phyloP scores from a whole-genome alignment of 2,797 vertebrate genomes.

The Sphenodon punctatus region DNA sequence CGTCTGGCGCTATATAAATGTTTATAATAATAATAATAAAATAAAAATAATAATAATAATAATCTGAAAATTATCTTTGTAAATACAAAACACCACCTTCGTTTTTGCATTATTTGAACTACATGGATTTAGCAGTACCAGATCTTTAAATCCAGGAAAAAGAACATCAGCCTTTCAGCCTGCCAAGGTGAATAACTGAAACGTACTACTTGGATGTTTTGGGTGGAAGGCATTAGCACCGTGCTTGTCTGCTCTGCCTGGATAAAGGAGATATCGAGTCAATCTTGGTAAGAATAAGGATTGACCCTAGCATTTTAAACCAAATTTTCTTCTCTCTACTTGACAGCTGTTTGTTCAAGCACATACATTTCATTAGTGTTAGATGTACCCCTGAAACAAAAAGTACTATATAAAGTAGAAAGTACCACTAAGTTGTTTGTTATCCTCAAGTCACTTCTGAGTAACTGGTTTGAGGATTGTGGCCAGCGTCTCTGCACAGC shows the following conservation, averaged over 20 bases:
- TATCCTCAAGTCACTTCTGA: too few species aligned
- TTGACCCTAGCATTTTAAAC: conserved; percentile 7
- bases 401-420: background rate
- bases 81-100: too few species aligned
- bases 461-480: too few species aligned
- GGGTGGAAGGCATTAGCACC: background rate
- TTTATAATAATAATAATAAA: too few species aligned
- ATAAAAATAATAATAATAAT: too few species aligned
- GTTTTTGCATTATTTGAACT: too few species aligned
- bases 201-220: background rate
- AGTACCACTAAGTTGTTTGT: too few species aligned
- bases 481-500: too few species aligned
- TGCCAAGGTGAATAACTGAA: background rate
- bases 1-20: too few species aligned
- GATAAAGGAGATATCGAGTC: background rate
- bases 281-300: background rate
- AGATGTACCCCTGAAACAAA: background rate
- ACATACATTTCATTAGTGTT: background rate
- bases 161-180: conserved; percentile 1
- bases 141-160: background rate
- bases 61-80: too few species aligned
- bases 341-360: background rate
- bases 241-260: background rate
- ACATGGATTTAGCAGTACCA: background rate
- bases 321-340: background rate